phyloP scores from a whole-genome alignment of 64 coral and sea anemone species.

The Porites australiensis region DNA sequence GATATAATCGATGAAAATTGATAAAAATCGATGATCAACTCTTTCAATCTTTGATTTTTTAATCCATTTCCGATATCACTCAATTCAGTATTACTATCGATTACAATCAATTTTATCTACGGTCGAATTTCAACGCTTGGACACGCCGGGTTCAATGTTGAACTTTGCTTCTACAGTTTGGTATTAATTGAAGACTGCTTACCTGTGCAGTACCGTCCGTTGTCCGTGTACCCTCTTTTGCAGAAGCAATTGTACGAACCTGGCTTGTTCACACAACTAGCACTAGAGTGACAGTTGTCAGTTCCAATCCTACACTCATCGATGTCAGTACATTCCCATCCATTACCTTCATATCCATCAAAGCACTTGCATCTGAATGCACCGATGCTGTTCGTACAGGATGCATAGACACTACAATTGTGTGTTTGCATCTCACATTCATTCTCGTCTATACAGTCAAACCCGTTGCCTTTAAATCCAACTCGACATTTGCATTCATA shows the following conservation, averaged over 20 bases:
- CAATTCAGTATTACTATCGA: too few species aligned
- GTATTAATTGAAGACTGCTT: neutral
- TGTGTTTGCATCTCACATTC: neutral
- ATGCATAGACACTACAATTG: neutral
- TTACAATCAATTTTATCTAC: too few species aligned
- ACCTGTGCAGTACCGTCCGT: constrained; percentile 47
- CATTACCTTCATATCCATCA: neutral
- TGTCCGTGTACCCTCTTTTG: constrained; percentile 31
- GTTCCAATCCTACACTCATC: constrained; percentile 49
- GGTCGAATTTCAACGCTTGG: too few species aligned
- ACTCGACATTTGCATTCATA: neutral
- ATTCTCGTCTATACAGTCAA: neutral
- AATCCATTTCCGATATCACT: too few species aligned
- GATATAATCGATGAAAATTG: too few species aligned
- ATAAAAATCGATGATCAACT: too few species aligned
- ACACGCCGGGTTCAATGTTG: too few species aligned
- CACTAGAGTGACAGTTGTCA: constrained; percentile 26
- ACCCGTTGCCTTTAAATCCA: constrained; percentile 40
- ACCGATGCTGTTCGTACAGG: neutral
- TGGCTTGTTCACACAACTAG: constrained; percentile 24
- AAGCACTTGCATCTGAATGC: neutral
- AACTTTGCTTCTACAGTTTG: too few species aligned
- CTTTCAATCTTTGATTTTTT: too few species aligned
- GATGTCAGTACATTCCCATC: constrained; percentile 44
- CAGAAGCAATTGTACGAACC: constrained; percentile 59